Conservation (phyloP, 2,113 vertebrate genomes). For the Uria aalge region DNA sequence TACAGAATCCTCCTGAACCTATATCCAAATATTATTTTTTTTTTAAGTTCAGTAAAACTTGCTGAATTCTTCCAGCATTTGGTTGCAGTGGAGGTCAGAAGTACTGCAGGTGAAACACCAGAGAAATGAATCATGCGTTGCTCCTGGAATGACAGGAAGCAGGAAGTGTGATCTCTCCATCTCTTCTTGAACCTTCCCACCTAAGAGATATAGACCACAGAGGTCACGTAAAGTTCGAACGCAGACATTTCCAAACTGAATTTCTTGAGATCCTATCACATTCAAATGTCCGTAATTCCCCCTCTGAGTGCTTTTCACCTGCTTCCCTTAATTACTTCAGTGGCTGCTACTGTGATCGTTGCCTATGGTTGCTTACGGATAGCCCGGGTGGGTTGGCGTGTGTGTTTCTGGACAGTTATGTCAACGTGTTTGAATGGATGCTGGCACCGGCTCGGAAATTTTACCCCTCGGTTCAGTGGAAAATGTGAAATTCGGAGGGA, state of each 20-base stretch:
- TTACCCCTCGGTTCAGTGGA: background rate
- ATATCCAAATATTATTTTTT: background rate
- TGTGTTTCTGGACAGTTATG: background rate
- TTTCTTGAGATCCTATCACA: background rate
- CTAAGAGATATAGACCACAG: background rate
- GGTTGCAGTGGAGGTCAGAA: background rate
- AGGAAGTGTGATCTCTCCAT: background rate
- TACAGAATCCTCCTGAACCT: background rate
- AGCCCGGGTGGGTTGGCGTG: rapidly evolving
- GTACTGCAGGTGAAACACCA: background rate
- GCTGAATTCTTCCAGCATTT: background rate
- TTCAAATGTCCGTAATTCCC: background rate
- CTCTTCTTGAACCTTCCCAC: background rate
- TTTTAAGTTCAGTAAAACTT: background rate
- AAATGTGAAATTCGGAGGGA: background rate
- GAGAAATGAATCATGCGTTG: rapidly evolving
- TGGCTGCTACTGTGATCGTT: background rate
- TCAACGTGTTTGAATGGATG: background rate
- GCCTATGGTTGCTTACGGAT: background rate
- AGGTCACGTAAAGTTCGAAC: background rate
- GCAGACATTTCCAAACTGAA: background rate
- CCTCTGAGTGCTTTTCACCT: background rate
- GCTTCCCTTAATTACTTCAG: background rate
- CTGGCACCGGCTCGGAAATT: background rate
- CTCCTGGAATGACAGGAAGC: background rate